A percentile compares a stretch with the other conserved stretches of the same genome.
Evolutionary conservation across 2,888 invertebrate genomes (phyloP).

Genomic region (Epistrophe grossulariae): DNA sequence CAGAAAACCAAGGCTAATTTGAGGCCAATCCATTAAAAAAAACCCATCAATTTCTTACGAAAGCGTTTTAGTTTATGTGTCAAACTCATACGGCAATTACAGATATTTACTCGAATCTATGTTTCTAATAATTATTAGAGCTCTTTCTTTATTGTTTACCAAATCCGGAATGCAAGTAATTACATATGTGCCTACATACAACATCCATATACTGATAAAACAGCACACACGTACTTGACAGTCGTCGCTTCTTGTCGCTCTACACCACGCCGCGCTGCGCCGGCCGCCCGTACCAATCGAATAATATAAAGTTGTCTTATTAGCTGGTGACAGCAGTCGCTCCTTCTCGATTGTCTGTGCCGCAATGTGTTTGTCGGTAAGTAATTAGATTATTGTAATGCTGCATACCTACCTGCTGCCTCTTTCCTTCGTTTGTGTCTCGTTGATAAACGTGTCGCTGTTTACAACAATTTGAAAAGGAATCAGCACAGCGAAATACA

Average conservation of each 20-base stretch:
- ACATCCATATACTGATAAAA: constrained; percentile 29
- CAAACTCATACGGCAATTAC: background rate
- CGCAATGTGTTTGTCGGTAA: constrained; percentile 67
- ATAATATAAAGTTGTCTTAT: constrained; percentile 70
- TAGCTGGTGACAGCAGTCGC: constrained; percentile 65
- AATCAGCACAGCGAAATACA: constrained; percentile 47
- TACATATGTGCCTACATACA: too few species aligned
- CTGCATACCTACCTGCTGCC: constrained; percentile 26
- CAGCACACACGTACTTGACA: constrained; percentile 16
- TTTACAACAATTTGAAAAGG: constrained; percentile 63
- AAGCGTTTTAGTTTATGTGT: background rate
- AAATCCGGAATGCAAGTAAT: constrained; percentile 43
- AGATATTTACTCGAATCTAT: background rate
- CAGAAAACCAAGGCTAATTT: too few species aligned
- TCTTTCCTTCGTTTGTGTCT: background rate
- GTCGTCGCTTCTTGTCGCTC: background rate
- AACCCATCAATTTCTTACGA: background rate
- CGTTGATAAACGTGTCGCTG: constrained; percentile 54
- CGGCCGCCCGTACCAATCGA: background rate
- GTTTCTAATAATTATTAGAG: background rate
- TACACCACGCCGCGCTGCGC: background rate
- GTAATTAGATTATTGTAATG: constrained; percentile 71
- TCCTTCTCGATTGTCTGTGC: constrained; percentile 52
- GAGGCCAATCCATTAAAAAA: too few species aligned
- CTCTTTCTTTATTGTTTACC: constrained; percentile 20